Base-by-base conservation (phyloP, 2,888 invertebrate genomes). In the Escarpia spicata region DNA sequence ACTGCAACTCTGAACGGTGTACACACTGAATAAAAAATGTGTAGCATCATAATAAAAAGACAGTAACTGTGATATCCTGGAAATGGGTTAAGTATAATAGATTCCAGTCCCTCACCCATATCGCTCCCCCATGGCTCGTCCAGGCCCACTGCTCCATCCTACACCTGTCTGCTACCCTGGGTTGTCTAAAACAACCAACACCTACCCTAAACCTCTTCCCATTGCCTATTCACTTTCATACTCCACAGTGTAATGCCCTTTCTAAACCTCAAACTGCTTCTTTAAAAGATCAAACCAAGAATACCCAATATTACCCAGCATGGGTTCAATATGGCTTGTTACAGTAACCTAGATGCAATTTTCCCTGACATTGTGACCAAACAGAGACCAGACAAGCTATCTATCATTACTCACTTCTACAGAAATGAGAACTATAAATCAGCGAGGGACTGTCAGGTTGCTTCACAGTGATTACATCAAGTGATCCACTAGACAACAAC, bases 331-430 rank as follows among this genome's bases (percentile, higher is more conserved):
- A 75, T 75, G 75, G 26, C n/a, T 75, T 26, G 75, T n/a, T 75
- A 75, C 19, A 75, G 75, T 75, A 75, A n/a, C 26, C 75, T 75
- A 75, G 75, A n/a, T n/a, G 19, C 75, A 75, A 75, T 75, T 75
- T 75, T 26, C 37, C n/a, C 2, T 75, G 75, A 19, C 75, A 75
- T 4, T 75, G 26, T 75, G 75, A n/a, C 52, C 10, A 75, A 75
- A 75, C n/a, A 75, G 3, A 19, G 4, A 75, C 75, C 4, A 52
- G 26, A 75, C 75, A 26, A 92, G 93, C 94, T 75, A 94, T 92
- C 92, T 94, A 94, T 37, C 94, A 93, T 92, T 94, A 94, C 94
- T 94, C 75, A 94, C 94, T 91, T 94, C 93, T 12, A 94, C 94
- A 45, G 94, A 94, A 44, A 94, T 93, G 94, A 94, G 93, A 58